Base-by-base conservation (phyloP, 2,113 vertebrate species). In the Thunnus maccoyii region DNA sequence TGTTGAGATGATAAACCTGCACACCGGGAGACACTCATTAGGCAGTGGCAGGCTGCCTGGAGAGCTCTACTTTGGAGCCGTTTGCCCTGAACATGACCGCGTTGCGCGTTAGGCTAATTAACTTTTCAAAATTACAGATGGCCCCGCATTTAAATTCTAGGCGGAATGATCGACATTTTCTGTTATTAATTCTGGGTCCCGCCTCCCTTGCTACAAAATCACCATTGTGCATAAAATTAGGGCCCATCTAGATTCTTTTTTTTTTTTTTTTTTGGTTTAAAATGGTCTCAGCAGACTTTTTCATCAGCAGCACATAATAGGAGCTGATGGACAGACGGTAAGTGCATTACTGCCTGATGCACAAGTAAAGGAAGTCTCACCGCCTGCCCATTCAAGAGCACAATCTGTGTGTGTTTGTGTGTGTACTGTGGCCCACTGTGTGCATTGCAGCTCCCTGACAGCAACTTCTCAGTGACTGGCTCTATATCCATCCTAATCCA, bases 121-220 rank as follows among this genome's bases (percentile, higher is more conserved):
- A 93, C 93, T 93, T 93, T 90, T 89, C 86, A 87, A 74, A 94
- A 92, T 91, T 91, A 90, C 91, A 93, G 90, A 92, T 93, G 90
- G 91, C 84, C 69, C 69, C 48, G 75, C 84, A 90, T 92, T 92
- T 85, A 74, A 88, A 93, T 91, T 89, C 87, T 80, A 84, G 78
- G 76, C 27, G 13, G 77, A 84, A 72, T 89, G 88, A 92, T 90
- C 36, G 85, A 90, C 88, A 83, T 88, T 88, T 81, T 75, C 60
- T 76, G 75, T 86, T 87, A 83, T 86, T 86, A 87, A 93, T 82
- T 86, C 81, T 3, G 17, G 36, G 58, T 60, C 56, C 79, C 62
- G 50, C 83, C 89, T 60, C 47, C 56, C 15, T 78, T 4, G 64
- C 69, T 68, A 44, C 58, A 52, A 71, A 80, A 84, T 48, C 71